A percentile compares a stretch with the other conserved stretches of the same genome.
These are phyloP conservation scores for Odocoileus virginianus DNA, from an alignment of 2,113 vertebrate species.

Conservation along the genomic window DNA sequence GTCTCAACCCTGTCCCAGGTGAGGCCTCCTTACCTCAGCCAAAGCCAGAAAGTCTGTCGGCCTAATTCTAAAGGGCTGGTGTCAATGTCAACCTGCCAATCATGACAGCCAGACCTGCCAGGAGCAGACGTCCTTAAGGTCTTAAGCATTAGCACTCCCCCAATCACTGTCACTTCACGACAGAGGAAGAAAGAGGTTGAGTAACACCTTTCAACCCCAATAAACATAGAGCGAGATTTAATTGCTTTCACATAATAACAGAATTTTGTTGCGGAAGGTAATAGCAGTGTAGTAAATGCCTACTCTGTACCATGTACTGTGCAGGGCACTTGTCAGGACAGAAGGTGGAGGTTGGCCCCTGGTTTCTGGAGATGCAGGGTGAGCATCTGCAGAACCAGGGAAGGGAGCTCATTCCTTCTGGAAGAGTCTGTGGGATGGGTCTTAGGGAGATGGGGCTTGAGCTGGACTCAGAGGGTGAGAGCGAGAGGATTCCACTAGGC, in stretches of 20 bases:
- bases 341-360: rapidly evolving
- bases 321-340: neutral
- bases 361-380: neutral
- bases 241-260: neutral
- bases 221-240: neutral
- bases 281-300: neutral
- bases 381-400: rapidly evolving
- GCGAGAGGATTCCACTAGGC: neutral
- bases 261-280: neutral
- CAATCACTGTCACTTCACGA: rapidly evolving
- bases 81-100: rapidly evolving
- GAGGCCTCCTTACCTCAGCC: neutral
- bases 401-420: neutral
- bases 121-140: no score
- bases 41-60: no score
- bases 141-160: neutral
- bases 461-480: neutral
- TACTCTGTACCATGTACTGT: neutral
- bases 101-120: rapidly evolving
- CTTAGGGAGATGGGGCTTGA: neutral
- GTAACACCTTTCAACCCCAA: neutral
- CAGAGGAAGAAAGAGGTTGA: neutral
- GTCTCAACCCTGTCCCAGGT: neutral
- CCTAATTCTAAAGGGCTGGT: rapidly evolving
- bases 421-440: neutral